Percentiles rank a stretch among this genome's conserved stretches.
phyloP scores from a whole-genome alignment of 2,888 invertebrate genomes.

The Tetranychus piercei region DNA sequence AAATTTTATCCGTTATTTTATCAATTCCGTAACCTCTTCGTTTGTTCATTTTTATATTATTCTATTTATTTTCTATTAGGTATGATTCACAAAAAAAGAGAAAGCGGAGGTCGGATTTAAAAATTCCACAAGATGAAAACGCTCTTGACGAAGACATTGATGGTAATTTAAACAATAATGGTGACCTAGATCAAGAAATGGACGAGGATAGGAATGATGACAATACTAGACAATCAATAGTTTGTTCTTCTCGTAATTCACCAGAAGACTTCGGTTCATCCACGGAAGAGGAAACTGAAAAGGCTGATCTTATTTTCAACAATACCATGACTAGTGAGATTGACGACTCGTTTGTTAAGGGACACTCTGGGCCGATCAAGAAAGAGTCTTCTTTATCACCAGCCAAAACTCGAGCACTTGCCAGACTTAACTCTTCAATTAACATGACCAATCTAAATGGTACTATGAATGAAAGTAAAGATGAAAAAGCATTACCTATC shows the following conservation, averaged over 20 bases:
- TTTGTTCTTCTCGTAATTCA: neutral
- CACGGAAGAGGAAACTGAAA: neutral
- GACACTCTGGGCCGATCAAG: too few relatives aligned
- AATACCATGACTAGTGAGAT: neutral
- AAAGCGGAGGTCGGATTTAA: neutral
- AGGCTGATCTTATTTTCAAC: neutral
- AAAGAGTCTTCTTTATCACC: too few relatives aligned
- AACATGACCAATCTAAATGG: too few relatives aligned
- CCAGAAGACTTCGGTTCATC: neutral
- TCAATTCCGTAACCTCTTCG: neutral
- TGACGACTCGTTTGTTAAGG: neutral
- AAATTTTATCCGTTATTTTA: neutral
- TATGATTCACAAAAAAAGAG: conserved; percentile 1
- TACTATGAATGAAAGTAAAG: too few relatives aligned
- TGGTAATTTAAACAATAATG: neutral
- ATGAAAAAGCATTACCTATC: too few relatives aligned
- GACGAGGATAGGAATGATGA: neutral
- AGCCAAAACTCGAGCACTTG: too few relatives aligned
- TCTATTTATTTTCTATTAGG: neutral
- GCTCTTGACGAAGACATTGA: neutral
- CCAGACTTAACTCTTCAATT: too few relatives aligned
- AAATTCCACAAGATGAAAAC: neutral
- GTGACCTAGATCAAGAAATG: neutral
- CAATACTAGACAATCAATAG: neutral
- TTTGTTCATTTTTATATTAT: neutral